Base-by-base conservation (phyloP, 2,888 invertebrate genomes). In the Crocallis elinguaria region DNA sequence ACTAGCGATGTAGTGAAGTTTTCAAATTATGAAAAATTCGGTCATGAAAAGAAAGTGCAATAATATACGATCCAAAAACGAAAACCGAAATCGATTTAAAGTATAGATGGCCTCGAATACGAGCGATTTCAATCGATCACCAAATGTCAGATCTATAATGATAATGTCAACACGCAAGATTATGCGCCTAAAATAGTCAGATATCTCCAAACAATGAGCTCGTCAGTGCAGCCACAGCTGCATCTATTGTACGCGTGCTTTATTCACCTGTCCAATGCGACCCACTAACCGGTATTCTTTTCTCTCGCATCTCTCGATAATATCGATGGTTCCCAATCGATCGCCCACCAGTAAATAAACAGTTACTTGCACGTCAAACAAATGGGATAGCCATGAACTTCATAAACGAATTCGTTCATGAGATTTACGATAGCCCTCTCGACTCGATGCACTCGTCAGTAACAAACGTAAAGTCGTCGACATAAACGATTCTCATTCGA, bases 241-340 rank as follows among this genome's bases (percentile, higher is more conserved):
- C 66, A 66, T 57, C 69, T 66, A 77, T 81, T 82, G 77, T 76
- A 58, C 54, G 46, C 58, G 55, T 59, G 29, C 56, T 6, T 55
- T 67, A 69, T 72, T 75, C 86, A 86, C 86, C 85, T 85, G 86
- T 77, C 75, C 62, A 62, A 60, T 65, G 59, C 67, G 81, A 71
- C 82, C 82, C 67, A 85, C 72, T 86, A 82, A 83, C 86, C 86
- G 71, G 71, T 69, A 77, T 83, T 66, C 57, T n/a, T n/a, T n/a
- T n/a, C n/a, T 17, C 43, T 36, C 67, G 53, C 64, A 67, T 71
- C 62, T 62, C 64, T 66, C 69, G 66, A 64, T 64, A 45, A 66
- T 53, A 77, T 80, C 77, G 66, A 71, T 75, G 69, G 65, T 75
- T 71, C 70, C 71, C 71, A 72, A 73, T 73, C 71, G 69, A 77